Conservation (phyloP, 2,797 vertebrate species). For the Dicrostonyx torquatus region DNA sequence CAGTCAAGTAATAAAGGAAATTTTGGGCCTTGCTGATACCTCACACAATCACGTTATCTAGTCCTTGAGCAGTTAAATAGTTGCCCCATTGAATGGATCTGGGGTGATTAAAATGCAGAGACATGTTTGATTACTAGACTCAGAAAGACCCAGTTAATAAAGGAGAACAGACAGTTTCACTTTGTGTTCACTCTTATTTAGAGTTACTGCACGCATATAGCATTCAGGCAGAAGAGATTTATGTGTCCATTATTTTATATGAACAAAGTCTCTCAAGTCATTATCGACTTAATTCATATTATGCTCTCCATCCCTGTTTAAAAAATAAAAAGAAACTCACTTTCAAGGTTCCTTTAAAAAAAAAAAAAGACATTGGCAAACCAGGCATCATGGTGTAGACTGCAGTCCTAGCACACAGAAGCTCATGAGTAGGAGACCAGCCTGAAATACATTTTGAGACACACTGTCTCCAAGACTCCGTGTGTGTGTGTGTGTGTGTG, state of each 20-base stretch:
- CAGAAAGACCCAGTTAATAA: constrained; percentile 38
- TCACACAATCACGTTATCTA: background rate
- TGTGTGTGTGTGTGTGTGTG: background rate
- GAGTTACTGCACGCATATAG: background rate
- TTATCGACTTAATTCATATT: constrained; percentile 46
- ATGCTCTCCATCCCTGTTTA: background rate
- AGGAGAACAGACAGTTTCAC: background rate
- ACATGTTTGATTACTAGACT: constrained; percentile 4
- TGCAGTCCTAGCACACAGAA: background rate
- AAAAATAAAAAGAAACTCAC: background rate
- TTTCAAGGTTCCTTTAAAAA: constrained; percentile 36
- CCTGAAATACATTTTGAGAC: background rate
- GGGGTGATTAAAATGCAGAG: constrained; percentile 48
- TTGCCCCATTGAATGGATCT: constrained; percentile 1
- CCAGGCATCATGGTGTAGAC: background rate
- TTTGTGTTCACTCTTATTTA: background rate
- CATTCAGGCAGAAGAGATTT: background rate
- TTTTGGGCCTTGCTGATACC: too few species aligned
- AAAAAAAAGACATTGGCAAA: background rate
- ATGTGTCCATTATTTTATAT: background rate
- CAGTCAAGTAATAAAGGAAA: background rate
- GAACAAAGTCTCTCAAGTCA: background rate
- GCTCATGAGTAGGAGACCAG: background rate
- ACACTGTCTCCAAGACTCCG: background rate
- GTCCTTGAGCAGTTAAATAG: background rate